A percentile compares a stretch with the other conserved stretches of the same genome.
These are phyloP conservation scores for Spheniscus mendiculus DNA, from an alignment of 2,113 vertebrate species.

Conservation along the genomic window DNA sequence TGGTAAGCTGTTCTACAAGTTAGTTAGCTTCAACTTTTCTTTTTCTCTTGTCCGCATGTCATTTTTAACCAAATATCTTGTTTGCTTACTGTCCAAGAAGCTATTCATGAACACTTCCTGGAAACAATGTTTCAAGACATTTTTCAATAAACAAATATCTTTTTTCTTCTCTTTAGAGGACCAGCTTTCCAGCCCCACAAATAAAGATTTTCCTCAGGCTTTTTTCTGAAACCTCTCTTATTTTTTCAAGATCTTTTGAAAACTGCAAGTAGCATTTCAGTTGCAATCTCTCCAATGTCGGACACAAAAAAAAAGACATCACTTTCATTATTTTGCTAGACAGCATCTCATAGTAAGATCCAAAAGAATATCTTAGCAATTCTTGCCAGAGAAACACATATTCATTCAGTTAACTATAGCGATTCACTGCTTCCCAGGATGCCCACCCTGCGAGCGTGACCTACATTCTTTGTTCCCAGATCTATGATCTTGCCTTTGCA, in stretches of 20 bases:
- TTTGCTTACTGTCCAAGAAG: neutral
- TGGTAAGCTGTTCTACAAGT: slow-evolving; percentile 12
- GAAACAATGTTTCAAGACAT: neutral
- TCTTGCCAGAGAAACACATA: neutral
- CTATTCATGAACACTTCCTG: neutral
- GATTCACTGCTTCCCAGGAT: neutral
- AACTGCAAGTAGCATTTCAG: neutral
- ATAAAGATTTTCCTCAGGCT: neutral
- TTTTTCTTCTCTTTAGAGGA: neutral
- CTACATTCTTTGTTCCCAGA: slow-evolving; percentile 57
- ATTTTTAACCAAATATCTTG: neutral
- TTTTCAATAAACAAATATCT: neutral
- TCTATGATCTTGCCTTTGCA: neutral
- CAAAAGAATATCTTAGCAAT: neutral
- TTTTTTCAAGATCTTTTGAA: neutral
- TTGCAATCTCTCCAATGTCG: neutral
- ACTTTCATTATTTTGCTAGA: slow-evolving; percentile 9
- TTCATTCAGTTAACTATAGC: neutral
- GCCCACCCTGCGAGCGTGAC: slow-evolving; percentile 30
- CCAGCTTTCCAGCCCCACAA: neutral
- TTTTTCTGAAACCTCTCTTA: neutral
- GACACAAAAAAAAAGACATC: neutral
- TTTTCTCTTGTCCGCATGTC: neutral
- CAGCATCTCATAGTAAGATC: neutral
- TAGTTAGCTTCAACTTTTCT: neutral